These are phyloP conservation scores for Apaloderma vittatum DNA, from an alignment of 2,113 vertebrate species.

Conservation along the genomic window DNA sequence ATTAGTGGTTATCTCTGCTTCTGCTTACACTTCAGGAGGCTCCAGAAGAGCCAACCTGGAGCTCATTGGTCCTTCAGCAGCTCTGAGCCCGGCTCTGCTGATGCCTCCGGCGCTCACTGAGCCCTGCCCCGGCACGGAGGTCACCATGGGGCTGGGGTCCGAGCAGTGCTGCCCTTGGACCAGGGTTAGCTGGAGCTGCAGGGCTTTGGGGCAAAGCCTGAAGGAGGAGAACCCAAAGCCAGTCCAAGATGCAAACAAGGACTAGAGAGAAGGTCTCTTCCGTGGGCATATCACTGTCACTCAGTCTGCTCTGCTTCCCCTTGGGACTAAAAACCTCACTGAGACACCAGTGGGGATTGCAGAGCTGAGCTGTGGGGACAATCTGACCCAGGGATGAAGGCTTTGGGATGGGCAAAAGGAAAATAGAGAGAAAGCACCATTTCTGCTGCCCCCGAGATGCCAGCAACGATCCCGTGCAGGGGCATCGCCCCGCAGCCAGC, in stretches of 20 bases:
- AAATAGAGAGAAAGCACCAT: neutral
- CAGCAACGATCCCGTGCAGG: fast-evolving
- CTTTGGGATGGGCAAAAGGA: fast-evolving
- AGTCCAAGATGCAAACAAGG: neutral
- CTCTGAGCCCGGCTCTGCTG: fast-evolving
- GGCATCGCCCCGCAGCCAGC: neutral
- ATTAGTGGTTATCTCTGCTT: constrained; percentile 4
- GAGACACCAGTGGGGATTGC: fast-evolving
- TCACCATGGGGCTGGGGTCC: neutral
- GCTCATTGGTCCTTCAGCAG: fast-evolving
- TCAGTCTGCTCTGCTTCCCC: neutral
- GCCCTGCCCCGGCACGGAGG: neutral
- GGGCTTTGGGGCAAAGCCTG: neutral
- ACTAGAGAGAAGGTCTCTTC: neutral
- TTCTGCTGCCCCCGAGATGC: neutral
- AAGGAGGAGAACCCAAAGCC: neutral
- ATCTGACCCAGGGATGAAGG: neutral
- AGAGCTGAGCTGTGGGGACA: neutral
- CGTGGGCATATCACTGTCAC: fast-evolving
- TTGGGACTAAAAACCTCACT: neutral
- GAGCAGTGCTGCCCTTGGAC: neutral
- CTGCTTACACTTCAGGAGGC: neutral
- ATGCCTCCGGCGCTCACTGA: neutral
- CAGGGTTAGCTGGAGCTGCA: fast-evolving
- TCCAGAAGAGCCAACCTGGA: neutral